Evolutionary conservation across 2,797 vertebrate species (phyloP).

Genomic region (Chelidonichthys spinosus): DNA sequence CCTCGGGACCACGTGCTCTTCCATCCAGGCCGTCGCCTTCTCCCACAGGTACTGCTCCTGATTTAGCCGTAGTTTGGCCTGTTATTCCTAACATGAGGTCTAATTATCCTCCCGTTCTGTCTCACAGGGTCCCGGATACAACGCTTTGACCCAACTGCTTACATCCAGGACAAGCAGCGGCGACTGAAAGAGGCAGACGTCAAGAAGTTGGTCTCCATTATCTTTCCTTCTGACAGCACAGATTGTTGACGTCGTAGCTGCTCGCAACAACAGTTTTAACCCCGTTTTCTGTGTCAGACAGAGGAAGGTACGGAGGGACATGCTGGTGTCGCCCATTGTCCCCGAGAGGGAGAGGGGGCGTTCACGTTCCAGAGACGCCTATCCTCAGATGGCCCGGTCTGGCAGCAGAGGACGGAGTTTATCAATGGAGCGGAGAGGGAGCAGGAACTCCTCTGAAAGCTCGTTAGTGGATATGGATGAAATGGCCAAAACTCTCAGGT

Average conservation of each 20-base stretch:
- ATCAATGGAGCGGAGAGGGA: conserved; percentile 86
- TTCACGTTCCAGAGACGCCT: conserved; percentile 83
- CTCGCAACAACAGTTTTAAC: neutral
- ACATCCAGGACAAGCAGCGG: conserved; percentile 88
- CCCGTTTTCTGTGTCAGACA: conserved; percentile 73
- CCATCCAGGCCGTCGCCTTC: conserved; percentile 86
- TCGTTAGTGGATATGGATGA: conserved; percentile 88
- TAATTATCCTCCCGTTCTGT: neutral
- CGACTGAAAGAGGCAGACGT: conserved; percentile 86
- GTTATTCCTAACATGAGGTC: neutral
- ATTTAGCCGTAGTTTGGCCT: neutral
- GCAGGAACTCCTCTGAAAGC: conserved; percentile 87
- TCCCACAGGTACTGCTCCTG: conserved; percentile 76
- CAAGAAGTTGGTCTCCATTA: conserved; percentile 83
- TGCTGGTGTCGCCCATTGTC: conserved; percentile 75
- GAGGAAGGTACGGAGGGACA: conserved; percentile 83
- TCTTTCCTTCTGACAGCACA: neutral
- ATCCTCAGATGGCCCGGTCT: conserved; percentile 63
- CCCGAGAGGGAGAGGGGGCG: conserved; percentile 85
- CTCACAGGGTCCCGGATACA: conserved; percentile 78
- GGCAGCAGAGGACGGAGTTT: conserved; percentile 80
- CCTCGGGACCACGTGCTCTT: conserved; percentile 75
- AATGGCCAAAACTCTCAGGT: conserved; percentile 77
- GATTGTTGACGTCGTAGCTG: neutral
- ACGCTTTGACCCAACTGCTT: conserved; percentile 93